Evolutionary conservation across 1,140 invertebrate species (phyloP).

Genomic region (Panagrolaimus sp.): DNA sequence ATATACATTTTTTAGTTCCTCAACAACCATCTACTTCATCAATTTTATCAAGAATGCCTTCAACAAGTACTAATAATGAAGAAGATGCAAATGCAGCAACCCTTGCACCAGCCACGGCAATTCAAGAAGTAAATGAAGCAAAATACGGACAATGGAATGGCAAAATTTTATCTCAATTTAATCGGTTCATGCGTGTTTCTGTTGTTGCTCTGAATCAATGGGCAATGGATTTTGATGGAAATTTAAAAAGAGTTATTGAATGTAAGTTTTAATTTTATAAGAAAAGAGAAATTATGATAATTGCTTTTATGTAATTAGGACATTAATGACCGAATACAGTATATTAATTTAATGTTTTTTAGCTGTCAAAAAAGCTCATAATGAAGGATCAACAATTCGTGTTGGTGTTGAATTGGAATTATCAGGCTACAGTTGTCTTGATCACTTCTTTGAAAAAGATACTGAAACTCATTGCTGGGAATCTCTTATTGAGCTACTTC

Average conservation of each 20-base stretch:
- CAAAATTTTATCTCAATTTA: not conserved
- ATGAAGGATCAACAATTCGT: conserved; percentile 77
- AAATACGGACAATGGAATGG: conserved; percentile 4
- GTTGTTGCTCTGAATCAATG: conserved; percentile 91
- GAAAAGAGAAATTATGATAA: too few species aligned
- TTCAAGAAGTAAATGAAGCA: not conserved
- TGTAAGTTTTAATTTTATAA: conserved; percentile 62
- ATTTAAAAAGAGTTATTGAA: conserved; percentile 78
- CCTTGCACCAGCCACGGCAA: too few species aligned
- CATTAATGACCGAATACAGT: not conserved
- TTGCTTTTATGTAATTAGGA: conserved; percentile 58
- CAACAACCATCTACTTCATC: too few species aligned
- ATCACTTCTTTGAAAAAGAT: conserved; percentile 93
- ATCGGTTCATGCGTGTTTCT: conserved; percentile 60
- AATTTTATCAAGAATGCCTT: too few species aligned
- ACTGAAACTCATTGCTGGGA: conserved; percentile 93
- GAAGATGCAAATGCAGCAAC: too few species aligned
- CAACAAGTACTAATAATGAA: too few species aligned
- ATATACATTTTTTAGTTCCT: too few species aligned
- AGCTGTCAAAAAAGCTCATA: conserved; percentile 68
- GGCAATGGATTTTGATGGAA: conserved; percentile 94
- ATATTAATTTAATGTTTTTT: conserved; percentile 19
- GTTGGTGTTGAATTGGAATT: conserved; percentile 93
- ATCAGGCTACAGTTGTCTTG: conserved; percentile 91
- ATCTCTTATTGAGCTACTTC: conserved; percentile 75